These are phyloP conservation scores for Elachura formosa DNA, from an alignment of 2,113 vertebrate genomes.

Conservation along the genomic window DNA sequence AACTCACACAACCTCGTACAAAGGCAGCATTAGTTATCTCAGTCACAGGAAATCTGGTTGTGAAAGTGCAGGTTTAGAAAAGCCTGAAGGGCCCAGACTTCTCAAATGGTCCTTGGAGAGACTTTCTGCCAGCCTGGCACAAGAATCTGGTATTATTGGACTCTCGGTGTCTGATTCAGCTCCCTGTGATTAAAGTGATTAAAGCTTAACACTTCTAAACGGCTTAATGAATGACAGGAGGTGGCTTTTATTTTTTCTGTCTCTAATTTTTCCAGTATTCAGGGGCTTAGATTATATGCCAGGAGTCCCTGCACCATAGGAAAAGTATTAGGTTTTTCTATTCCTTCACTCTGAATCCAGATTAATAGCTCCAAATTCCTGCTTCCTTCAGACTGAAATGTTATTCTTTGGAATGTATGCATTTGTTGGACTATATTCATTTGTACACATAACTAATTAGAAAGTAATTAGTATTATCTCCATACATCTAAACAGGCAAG, in stretches of 20 bases:
- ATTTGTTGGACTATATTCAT: not conserved
- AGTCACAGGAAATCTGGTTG: not conserved
- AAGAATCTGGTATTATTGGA: not conserved
- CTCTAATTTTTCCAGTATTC: not conserved
- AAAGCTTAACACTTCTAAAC: constrained; percentile 7
- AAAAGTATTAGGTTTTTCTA: not conserved
- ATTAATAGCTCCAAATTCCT: not conserved
- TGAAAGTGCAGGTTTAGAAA: not conserved
- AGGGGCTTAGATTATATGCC: not conserved
- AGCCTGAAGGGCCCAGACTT: not conserved
- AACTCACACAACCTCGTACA: not conserved
- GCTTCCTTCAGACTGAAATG: not conserved
- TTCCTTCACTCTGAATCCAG: not conserved
- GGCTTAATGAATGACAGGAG: not conserved
- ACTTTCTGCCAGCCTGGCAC: constrained; percentile 11
- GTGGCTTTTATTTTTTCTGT: not conserved
- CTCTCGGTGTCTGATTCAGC: not conserved
- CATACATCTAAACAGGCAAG: constrained; percentile 47
- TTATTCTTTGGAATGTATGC: not conserved
- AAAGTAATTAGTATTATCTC: constrained; percentile 57
- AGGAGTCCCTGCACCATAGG: not conserved
- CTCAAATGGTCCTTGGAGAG: not conserved
- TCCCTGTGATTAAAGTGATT: not conserved
- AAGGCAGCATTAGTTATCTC: not conserved
- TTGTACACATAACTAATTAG: constrained; percentile 25